Base-by-base conservation (phyloP, 2,113 vertebrate species). In the Poeciliopsis retropinna region DNA sequence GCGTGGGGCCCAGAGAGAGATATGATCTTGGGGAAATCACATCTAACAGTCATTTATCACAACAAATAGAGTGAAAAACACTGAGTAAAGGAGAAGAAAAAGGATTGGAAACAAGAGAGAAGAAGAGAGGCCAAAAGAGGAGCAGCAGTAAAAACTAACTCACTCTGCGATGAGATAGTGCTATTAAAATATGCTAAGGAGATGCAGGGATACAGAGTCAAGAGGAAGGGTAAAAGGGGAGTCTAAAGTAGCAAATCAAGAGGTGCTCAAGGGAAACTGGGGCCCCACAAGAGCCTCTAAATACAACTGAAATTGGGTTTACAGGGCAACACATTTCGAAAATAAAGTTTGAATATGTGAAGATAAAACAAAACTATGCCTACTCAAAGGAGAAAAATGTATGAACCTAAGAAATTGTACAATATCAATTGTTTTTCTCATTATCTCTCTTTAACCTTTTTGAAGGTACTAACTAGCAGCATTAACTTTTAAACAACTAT, bases 31-130 rank as follows among this genome's bases (percentile, higher is more conserved):
- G 87, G 90, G 89, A 92, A 91, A 92, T 93, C 89, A 89, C 88
- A 88, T 91, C 87, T 87, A 91, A 91, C 84, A 90, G 87, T 89
- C 89, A 89, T 93, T 93, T 93, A 92, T 93, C 87, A 90, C 89
- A 93, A 93, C 91, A 93, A 93, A 92, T 87, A 87, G 85, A 91
- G 80, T 88, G 85, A 87, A 91, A 85, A 91, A 87, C 85, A 82
- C 76, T 85, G 83, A 82, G 82, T 83, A 80, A 85, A 84, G 85
- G 77, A 88, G 70, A 79, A 76, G 67, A 47, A 65, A 60, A 62
- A 70, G 73, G 60, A 74, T 62, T 60, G 25, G n/a, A 80, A 79
- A 72, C 60, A 15, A 39, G 60, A 76, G 60, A 72, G 66, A 39
- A 71, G 51, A 34, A 32, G 69, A 75, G 73, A 78, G 83, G 70